Percentiles rank a stretch among this genome's conserved stretches.
Conservation (phyloP, 2,888 invertebrate species). For the Chymomyza procnemis region DNA sequence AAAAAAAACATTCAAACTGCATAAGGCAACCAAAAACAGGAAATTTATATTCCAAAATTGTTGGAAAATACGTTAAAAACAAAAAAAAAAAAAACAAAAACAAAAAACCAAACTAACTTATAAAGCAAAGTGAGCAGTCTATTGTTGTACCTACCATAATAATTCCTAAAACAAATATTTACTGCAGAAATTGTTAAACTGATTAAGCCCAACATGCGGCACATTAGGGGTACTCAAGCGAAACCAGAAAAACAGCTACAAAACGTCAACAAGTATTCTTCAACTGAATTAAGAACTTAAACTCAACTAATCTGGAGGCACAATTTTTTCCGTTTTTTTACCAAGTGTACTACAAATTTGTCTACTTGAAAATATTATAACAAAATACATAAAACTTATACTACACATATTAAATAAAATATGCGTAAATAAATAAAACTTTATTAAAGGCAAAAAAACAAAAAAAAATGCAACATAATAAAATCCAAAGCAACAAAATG, state of each 20-base stretch:
- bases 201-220: constrained; percentile 43
- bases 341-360: constrained; percentile 67
- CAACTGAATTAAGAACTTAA: constrained; percentile 51
- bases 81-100: constrained; percentile 24
- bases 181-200: constrained; percentile 1
- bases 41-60: constrained; percentile 60
- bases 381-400: constrained; percentile 28
- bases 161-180: neutral
- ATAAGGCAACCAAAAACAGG: constrained; percentile 34
- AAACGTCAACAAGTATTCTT: constrained; percentile 7
- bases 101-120: constrained; percentile 37
- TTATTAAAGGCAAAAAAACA: constrained; percentile 41
- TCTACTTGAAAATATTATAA: constrained; percentile 55
- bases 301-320: constrained; percentile 66
- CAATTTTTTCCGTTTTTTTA: constrained; percentile 70
- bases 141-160: constrained; percentile 60
- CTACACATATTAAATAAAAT: constrained; percentile 19
- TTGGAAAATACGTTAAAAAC: neutral
- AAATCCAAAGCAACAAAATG: constrained; percentile 39
- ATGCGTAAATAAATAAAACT: constrained; percentile 39
- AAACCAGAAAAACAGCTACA: constrained; percentile 43
- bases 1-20: neutral
- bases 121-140: constrained; percentile 45
- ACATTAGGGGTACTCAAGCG: constrained; percentile 62
- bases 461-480: too few relatives aligned